These are phyloP conservation scores for Heliocidaris erythrogramma DNA, from an alignment of 35 echinoderm and acorn worm species.

Conservation along the genomic window DNA sequence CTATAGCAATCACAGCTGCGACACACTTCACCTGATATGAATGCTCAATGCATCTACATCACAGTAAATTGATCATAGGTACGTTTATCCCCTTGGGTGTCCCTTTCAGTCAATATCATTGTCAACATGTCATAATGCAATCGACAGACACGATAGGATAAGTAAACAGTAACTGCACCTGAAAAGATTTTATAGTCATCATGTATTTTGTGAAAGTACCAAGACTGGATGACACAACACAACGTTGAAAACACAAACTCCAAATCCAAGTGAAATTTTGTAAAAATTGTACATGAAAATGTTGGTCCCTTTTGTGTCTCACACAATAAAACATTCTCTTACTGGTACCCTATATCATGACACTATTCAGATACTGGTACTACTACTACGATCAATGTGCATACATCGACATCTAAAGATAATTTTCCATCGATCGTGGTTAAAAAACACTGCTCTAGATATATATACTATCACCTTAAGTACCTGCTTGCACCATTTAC, in stretches of 20 bases:
- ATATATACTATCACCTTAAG: too few relatives aligned
- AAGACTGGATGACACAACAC: not conserved
- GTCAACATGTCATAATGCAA: not conserved
- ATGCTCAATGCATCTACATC: too few relatives aligned
- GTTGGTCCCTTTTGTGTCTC: slow-evolving; percentile 1
- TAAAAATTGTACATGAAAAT: slow-evolving; percentile 6
- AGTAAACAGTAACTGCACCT: not conserved
- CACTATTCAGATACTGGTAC: not conserved
- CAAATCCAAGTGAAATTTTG: not conserved
- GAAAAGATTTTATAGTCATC: not conserved
- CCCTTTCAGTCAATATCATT: too few relatives aligned
- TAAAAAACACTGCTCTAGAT: too few relatives aligned
- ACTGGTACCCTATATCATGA: not conserved
- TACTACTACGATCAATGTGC: not conserved
- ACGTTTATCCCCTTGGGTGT: too few relatives aligned
- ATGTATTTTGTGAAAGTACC: not conserved
- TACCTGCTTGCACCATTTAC: too few relatives aligned
- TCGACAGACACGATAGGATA: not conserved
- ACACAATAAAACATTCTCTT: not conserved
- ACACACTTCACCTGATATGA: too few relatives aligned
- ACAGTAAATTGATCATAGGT: too few relatives aligned
- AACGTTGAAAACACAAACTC: not conserved
- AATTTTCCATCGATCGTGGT: too few relatives aligned
- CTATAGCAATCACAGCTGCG: too few relatives aligned
- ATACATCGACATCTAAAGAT: too few relatives aligned